Conservation (phyloP, 2,888 invertebrate genomes). For the Notodonta ziczac region DNA sequence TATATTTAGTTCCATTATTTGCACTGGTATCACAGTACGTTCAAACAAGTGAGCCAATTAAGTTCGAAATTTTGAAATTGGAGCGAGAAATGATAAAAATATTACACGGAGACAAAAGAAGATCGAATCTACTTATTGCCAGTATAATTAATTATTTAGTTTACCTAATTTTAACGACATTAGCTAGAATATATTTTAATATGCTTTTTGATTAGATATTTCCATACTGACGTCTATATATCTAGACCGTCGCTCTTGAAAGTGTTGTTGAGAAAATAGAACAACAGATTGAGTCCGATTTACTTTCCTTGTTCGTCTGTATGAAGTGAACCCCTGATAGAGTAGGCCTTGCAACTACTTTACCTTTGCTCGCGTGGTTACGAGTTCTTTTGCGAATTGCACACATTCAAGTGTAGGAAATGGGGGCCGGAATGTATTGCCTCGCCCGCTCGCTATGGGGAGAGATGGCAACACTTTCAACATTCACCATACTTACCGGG, state of each 20-base stretch:
- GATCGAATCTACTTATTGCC: too few species aligned
- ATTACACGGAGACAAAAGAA: too few species aligned
- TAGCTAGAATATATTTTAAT: too few species aligned
- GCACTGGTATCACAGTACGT: too few species aligned
- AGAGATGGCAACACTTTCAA: constrained; percentile 31
- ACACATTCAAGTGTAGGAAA: constrained; percentile 50
- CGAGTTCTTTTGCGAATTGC: constrained; percentile 53
- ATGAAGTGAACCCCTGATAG: constrained; percentile 34
- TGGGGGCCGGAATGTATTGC: constrained; percentile 46
- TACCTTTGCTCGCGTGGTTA: constrained; percentile 27
- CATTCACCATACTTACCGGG: not conserved
- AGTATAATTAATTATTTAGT: too few species aligned
- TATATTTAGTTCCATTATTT: too few species aligned
- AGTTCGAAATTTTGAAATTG: too few species aligned
- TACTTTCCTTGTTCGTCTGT: constrained; percentile 45
- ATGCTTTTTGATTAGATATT: not conserved
- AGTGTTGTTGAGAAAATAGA: constrained; percentile 4
- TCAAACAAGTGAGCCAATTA: too few species aligned
- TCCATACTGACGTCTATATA: not conserved
- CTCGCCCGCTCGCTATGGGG: constrained; percentile 32
- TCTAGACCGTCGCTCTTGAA: not conserved
- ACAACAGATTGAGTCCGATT: constrained; percentile 59
- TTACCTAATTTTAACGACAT: too few species aligned
- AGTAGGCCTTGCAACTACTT: constrained; percentile 35
- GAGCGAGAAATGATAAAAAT: too few species aligned